Evolutionary conservation across 1,140 invertebrate species (phyloP).

Genomic region (Hycleus cichorii): DNA sequence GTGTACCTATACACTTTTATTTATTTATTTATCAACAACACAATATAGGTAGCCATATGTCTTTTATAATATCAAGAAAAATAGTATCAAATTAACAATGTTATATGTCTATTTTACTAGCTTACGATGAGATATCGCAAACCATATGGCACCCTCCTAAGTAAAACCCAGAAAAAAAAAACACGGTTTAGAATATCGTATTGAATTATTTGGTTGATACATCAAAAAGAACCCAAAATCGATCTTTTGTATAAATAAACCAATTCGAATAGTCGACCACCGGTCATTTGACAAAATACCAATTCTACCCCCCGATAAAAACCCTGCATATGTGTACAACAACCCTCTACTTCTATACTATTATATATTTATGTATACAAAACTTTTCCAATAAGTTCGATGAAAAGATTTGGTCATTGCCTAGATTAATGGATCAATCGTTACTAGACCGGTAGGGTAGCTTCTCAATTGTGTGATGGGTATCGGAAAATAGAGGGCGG

Average conservation of each 20-base stretch:
- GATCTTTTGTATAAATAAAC: background rate
- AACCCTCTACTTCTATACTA: background rate
- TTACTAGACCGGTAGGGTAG: no score
- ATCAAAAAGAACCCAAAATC: background rate
- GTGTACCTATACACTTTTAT: background rate
- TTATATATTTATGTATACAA: background rate
- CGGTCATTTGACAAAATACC: background rate
- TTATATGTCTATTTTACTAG: background rate
- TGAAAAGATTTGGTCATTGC: conserved; percentile 9
- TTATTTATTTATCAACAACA: conserved; percentile 3
- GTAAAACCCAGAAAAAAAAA: background rate
- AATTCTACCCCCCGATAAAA: no score
- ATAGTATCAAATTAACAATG: conserved; percentile 8
- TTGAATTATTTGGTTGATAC: conserved; percentile 1
- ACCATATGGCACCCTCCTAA: conserved; percentile 6
- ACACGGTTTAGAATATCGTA: conserved; percentile 10
- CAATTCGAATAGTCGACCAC: background rate
- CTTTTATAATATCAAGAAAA: conserved; percentile 1
- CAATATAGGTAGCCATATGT: background rate
- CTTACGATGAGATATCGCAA: conserved; percentile 2
- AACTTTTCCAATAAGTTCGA: conserved; percentile 10
- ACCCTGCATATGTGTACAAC: no score
- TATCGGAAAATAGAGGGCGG: no score
- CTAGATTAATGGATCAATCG: conserved; percentile 7
- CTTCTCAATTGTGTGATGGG: no score